Base-by-base conservation (phyloP, 2,888 invertebrate genomes). In the Nomada ruficornis region DNA sequence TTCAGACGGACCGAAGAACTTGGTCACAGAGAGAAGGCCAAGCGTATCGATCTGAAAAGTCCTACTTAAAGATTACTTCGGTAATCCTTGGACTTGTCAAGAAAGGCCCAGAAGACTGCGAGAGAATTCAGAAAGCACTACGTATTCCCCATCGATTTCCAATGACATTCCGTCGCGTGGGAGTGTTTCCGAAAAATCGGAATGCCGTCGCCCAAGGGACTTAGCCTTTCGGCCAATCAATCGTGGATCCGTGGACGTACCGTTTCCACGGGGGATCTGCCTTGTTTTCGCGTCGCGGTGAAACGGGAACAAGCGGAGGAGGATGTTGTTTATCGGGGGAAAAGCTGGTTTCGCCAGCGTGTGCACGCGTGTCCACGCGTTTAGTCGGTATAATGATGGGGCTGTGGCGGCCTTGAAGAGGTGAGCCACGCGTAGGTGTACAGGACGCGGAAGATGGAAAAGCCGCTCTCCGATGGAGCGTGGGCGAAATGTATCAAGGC, bases 361-460 rank as follows among this genome's bases (percentile, higher is more conserved):
- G 47, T 57, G 52, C n/a, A 29, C 65, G 52, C 55, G 68, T 69
- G 68, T 69, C 68, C 68, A 69, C 70, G 60, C 70, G 70, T 60
- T 71, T 60, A 52, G 76, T 76, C 73, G 81, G 75, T 63, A 78
- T 83, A 85, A 88, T 77, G 87, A 89, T 82, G 85, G 76, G 76
- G 83, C 77, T 78, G 81, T 18, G 82, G 77, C 91, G 92, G 90
- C 92, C 92, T 93, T 92, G 91, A 84, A 76, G 86, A 83, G 86
- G 78, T 77, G 79, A 80, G 78, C 85, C 86, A 84, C 88, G 82
- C 90, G 93, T 93, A 91, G 93, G 93, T 91, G 92, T 90, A 88
- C 85, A 89, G 88, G 90, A 93, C 91, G 90, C 93, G 93, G 92
- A 93, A 93, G 93, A 92, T 92, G 91, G 91, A 92, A 92, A 92